Conservation (phyloP, 2,797 vertebrate genomes). For the Nyctalus aviator region DNA sequence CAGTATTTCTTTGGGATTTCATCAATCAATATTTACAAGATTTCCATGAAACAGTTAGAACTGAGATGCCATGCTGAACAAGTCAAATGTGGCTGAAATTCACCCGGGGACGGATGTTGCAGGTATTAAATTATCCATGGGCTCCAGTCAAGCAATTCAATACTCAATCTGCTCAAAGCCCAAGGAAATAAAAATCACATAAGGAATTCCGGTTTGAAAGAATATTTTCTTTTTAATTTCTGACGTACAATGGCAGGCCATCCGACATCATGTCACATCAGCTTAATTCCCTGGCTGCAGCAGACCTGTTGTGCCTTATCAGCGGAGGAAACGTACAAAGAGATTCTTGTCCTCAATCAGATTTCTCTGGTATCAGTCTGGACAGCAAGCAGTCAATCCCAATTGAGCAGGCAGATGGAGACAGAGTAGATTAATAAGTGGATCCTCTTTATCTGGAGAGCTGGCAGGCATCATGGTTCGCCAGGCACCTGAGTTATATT, state of each 20-base stretch:
- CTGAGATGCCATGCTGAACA: constrained; percentile 77
- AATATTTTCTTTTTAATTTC: constrained; percentile 85
- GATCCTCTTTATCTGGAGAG: constrained; percentile 84
- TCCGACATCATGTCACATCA: constrained; percentile 81
- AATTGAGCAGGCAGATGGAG: constrained; percentile 85
- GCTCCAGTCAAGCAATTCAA: constrained; percentile 82
- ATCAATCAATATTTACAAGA: constrained; percentile 85
- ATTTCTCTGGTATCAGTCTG: constrained; percentile 77
- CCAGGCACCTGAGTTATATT: constrained; percentile 86
- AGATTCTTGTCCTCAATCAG: constrained; percentile 80
- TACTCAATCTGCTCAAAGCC: constrained; percentile 80
- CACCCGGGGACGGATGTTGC: constrained; percentile 75
- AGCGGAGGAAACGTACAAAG: constrained; percentile 58
- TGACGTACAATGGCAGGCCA: constrained; percentile 78
- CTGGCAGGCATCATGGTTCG: constrained; percentile 84
- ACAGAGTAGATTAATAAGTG: constrained; percentile 84
- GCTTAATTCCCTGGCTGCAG: constrained; percentile 70
- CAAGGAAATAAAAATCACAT: constrained; percentile 84
- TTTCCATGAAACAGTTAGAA: constrained; percentile 82
- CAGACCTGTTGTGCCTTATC: constrained; percentile 68
- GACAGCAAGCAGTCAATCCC: constrained; percentile 85
- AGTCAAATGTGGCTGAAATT: constrained; percentile 85
- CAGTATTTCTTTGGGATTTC: constrained; percentile 80
- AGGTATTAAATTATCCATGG: constrained; percentile 85
- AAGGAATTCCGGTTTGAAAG: constrained; percentile 81